Evolutionary conservation across 2,888 invertebrate species (phyloP), one percentile per base, ranked within the genome.

Genomic region (Metellina segmentata): DNA sequence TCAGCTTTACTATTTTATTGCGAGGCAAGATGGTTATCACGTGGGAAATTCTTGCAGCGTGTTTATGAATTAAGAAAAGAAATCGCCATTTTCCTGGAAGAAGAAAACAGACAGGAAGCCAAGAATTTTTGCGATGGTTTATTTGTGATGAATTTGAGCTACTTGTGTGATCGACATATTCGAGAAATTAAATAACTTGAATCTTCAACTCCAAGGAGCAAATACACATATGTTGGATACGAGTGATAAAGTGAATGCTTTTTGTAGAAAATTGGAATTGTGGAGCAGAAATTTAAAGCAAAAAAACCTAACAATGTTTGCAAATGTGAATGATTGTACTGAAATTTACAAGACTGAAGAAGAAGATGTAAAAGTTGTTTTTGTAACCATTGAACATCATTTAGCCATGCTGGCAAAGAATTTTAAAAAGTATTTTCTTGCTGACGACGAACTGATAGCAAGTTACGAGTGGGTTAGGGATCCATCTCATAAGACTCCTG

Each of bases 391-490:
- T 34, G 34, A 34, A 34, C 1, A 34, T 34, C 34, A 34, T 34
- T 34, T 34, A 34, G 34, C 34, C 34, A 34, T 34, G 34, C 34
- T 34, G 34, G 34, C 34, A 34, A 34, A 34, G 34, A 34, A 34
- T 34, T 34, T 34, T 34, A 89, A 89, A 77, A 89, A 72, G 61
- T 79, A 85, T 79, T 83, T 90, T 90, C 79, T 79, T 90, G 71
- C 85, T 85, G 78, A 83, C 71, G 89, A 89, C 77, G 77, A 83
- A 52, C 71, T 89, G 79, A 79, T 85, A 85, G 78, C 83, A 90
- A 90, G 89, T 90, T 90, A 85, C 89, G 85, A 90, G 89, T 90
- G 89, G 78, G 79, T 90, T 78, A 90, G 89, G 83, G 61, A 90
- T 85, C 79, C 85, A 72, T 90, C 83, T 83, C 83, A 83, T 78